Conservation (phyloP, 2,888 invertebrate genomes). For the Limnephilus rhombicus region DNA sequence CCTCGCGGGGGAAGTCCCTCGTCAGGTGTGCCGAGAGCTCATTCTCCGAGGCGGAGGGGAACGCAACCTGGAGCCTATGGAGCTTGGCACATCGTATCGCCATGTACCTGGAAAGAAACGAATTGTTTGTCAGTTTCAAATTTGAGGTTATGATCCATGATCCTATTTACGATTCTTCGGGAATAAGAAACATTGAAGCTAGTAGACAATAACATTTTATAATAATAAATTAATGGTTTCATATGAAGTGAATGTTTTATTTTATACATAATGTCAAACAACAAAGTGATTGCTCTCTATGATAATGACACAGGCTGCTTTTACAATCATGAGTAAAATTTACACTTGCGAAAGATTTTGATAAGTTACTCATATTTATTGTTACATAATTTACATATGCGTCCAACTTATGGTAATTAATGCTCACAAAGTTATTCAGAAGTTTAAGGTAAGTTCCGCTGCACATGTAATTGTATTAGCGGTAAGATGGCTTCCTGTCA, state of each 20-base stretch:
- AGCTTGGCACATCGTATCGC: conserved; percentile 91
- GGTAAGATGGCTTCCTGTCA: no score
- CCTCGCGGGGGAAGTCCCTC: conserved; percentile 90
- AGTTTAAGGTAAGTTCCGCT: no score
- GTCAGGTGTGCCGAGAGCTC: conserved; percentile 86
- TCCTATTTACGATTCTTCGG: no score
- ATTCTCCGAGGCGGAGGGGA: conserved; percentile 85
- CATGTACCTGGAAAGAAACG: conserved; percentile 77
- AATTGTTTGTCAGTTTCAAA: not conserved
- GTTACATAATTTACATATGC: no score
- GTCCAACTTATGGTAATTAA: no score
- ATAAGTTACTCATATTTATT: no score
- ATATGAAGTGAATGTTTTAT: not conserved
- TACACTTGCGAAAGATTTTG: no score
- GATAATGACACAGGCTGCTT: not conserved
- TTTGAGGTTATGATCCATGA: not conserved
- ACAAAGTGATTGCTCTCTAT: not conserved
- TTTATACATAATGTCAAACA: not conserved
- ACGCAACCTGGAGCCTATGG: conserved; percentile 89
- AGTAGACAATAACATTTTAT: not conserved
- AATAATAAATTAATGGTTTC: not conserved
- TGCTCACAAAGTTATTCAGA: no score
- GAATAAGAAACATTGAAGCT: not conserved
- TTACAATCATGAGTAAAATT: no score
- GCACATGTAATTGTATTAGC: no score